A percentile compares a stretch with the other conserved stretches of the same genome.
Conservation (phyloP, 2,797 vertebrate species). For the Sebastes wilsoni region DNA sequence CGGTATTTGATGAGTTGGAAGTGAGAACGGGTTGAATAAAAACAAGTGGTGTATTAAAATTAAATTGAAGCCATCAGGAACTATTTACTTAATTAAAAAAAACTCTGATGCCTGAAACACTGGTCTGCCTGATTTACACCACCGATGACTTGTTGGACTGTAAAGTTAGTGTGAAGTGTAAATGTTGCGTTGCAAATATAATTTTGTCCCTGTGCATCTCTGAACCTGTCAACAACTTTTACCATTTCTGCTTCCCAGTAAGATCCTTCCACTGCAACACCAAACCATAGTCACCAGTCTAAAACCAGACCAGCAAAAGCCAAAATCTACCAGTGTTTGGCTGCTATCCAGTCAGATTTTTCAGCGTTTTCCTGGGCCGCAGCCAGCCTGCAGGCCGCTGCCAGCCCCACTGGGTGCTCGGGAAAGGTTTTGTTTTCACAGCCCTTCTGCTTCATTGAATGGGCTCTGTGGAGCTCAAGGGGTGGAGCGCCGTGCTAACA, state of each 20-base stretch:
- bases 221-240: neutral
- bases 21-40: too few relatives aligned
- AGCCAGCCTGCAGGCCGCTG: slow-evolving; percentile 48
- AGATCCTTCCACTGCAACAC: slow-evolving; percentile 10
- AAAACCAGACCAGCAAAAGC: slow-evolving; percentile 35
- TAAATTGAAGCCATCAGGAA: neutral
- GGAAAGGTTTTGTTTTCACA: slow-evolving; percentile 48
- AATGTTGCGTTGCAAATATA: neutral
- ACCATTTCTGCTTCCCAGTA: neutral
- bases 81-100: neutral
- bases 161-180: neutral
- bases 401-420: slow-evolving; percentile 55
- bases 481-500: slow-evolving; percentile 22
- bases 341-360: slow-evolving; percentile 42
- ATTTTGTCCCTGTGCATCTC: neutral
- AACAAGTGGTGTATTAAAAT: neutral
- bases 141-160: neutral
- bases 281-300: slow-evolving; percentile 31
- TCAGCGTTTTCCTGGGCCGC: slow-evolving; percentile 38
- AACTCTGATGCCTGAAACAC: neutral
- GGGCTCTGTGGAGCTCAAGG: slow-evolving; percentile 38
- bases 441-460: slow-evolving; percentile 54
- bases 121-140: neutral
- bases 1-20: too few relatives aligned
- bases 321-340: slow-evolving; percentile 51